phyloP scores from a whole-genome alignment of 2,113 vertebrate genomes.

The Pristiophorus japonicus region DNA sequence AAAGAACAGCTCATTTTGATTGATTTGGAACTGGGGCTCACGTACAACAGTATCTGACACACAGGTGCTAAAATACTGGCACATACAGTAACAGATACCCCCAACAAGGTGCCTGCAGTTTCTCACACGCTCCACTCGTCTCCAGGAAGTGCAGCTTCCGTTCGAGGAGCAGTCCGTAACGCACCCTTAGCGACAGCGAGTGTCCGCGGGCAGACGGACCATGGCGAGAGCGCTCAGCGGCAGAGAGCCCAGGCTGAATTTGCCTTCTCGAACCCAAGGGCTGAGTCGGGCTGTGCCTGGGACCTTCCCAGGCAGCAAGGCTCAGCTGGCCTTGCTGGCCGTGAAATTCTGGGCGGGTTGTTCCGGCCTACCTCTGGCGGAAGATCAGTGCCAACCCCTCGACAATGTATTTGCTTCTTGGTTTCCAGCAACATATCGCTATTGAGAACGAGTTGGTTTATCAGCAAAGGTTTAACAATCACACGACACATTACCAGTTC shows the following conservation, averaged over 20 bases:
- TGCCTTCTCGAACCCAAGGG: not conserved
- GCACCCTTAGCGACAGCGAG: not conserved
- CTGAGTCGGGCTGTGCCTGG: not conserved
- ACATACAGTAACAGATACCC: not conserved
- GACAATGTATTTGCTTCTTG: too few species aligned
- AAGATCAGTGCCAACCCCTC: too few species aligned
- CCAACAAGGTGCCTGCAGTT: not conserved
- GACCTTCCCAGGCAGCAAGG: not conserved
- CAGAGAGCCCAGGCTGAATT: not conserved
- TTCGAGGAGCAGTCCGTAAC: not conserved
- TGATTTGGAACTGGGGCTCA: not conserved
- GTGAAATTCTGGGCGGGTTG: not conserved
- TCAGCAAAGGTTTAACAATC: too few species aligned
- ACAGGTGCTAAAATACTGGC: not conserved
- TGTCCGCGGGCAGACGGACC: not conserved
- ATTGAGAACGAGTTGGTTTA: too few species aligned
- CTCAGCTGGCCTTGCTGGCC: not conserved
- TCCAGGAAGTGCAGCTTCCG: too few species aligned
- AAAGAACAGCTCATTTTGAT: not conserved
- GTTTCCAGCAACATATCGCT: too few species aligned
- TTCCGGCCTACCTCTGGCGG: too few species aligned
- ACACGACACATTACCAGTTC: too few species aligned
- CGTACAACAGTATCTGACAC: not conserved
- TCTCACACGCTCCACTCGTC: not conserved
- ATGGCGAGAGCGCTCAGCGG: not conserved